Base-by-base conservation (phyloP, 2,888 invertebrate species). In the Macrosiphum euphorbiae region DNA sequence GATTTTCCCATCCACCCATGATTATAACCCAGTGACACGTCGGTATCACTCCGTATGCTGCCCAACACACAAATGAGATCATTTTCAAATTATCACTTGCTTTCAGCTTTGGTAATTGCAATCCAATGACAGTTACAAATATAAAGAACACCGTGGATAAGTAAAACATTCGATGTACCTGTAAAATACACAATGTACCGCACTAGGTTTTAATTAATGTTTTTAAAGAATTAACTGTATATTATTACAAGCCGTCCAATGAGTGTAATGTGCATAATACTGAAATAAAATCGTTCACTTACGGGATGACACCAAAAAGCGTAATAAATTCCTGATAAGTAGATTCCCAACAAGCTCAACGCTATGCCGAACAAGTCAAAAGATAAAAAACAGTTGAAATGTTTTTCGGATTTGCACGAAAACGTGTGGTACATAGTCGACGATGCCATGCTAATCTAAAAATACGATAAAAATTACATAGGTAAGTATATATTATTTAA, bases 251-350 rank as follows among this genome's bases (percentile, higher is more conserved):
- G 16, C n/a, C n/a, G 5, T 47, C n/a, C 50, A 35, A 35, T 78
- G 7, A 28, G 13, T 35, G 0, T 26, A 44, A 13, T 86, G 5
- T 0, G 47, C 26, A 26, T 86, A 44, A 26, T 86, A 44, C 47
- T 47, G 47, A 28, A 78, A 78, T 28, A 28, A 88, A 50, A 26
- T 24, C 35, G 16, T 61, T 28, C 41, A 94, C 97, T 97, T 96
- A 98, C 98, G 96, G 97, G 97, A 96, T 98, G 97, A 96, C 99
- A 99, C 98, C 99, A 99, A 96, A 99, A 99, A 26, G 99, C 99
- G 96, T 99, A 99, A 96, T 99, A 99, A 95, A 99, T 98, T 93
- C 99, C 99, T 52, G 99, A 98, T 95, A 99, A 97, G 96, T 99
- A 99, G 95, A 99, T 99, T 94, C 99, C 99, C 91, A 99, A 97